These are phyloP conservation scores for Onychomys torridus DNA, from an alignment of 2,797 vertebrate species.

Conservation along the genomic window DNA sequence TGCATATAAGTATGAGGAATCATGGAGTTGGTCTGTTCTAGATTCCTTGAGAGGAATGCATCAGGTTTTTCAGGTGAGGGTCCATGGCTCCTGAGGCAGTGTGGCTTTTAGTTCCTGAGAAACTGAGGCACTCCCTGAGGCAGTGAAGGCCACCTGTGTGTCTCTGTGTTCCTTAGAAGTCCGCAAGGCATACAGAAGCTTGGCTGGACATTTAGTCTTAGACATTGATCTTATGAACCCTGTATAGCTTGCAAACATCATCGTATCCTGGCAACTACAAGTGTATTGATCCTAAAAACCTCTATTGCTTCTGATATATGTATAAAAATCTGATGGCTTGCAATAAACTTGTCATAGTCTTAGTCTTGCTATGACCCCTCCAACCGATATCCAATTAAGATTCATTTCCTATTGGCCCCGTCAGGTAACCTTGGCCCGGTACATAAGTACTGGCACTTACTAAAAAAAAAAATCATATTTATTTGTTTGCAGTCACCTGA, in stretches of 20 bases:
- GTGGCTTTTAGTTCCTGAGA: neutral
- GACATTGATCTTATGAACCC: neutral
- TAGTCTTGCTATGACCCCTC: neutral
- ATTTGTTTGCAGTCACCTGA: neutral
- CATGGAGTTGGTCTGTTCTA: neutral
- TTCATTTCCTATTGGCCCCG: neutral
- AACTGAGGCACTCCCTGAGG: neutral
- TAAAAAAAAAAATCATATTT: conserved; percentile 43
- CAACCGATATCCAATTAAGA: neutral
- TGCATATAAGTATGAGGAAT: neutral
- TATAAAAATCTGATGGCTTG: neutral
- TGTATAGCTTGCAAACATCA: neutral
- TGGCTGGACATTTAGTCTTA: neutral
- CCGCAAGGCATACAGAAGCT: neutral
- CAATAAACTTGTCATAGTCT: neutral
- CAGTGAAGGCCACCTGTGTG: neutral
- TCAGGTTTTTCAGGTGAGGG: neutral
- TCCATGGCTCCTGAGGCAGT: neutral
- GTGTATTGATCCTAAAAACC: neutral
- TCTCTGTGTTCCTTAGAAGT: neutral
- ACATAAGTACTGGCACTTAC: neutral
- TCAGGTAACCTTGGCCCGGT: neutral
- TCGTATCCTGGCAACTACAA: neutral
- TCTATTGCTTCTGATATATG: neutral
- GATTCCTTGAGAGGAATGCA: neutral